phyloP scores from a whole-genome alignment of 1,140 invertebrate genomes.

The Bombus cullumanus region DNA sequence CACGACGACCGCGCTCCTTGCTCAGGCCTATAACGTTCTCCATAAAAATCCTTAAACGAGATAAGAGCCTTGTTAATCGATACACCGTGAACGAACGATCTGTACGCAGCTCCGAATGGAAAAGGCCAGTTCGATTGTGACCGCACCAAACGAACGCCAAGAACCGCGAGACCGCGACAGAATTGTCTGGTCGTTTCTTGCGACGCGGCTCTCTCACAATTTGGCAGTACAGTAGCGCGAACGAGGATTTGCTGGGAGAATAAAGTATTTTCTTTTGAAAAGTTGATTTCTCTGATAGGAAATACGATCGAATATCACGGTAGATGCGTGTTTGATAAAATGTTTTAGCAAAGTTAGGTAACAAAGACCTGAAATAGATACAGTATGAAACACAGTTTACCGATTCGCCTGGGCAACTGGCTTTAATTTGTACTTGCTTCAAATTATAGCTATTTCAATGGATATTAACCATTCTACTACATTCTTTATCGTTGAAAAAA shows the following conservation, averaged over 20 bases:
- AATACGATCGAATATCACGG: too few species aligned
- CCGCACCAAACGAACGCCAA: not conserved
- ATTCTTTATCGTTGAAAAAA: not conserved
- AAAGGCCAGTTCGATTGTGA: conserved; percentile 45
- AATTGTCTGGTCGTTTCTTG: conserved; percentile 3
- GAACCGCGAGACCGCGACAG: not conserved
- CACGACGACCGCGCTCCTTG: conserved; percentile 26
- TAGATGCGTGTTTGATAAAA: too few species aligned
- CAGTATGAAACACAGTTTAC: not conserved
- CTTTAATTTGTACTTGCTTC: not conserved
- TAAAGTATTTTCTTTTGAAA: too few species aligned
- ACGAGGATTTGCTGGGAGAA: too few species aligned
- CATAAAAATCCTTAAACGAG: conserved; percentile 71
- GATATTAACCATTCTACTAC: not conserved
- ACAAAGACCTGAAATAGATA: too few species aligned
- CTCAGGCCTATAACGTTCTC: conserved; percentile 63
- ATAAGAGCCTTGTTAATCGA: conserved; percentile 74
- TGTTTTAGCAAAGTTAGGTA: too few species aligned
- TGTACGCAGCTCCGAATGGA: conserved; percentile 38
- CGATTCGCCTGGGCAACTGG: not conserved
- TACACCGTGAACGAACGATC: conserved; percentile 57
- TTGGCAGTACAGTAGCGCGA: too few species aligned
- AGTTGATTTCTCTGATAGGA: too few species aligned
- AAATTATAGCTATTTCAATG: not conserved
- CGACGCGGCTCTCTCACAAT: too few species aligned